A percentile compares a stretch with the other conserved stretches of the same genome.
Evolutionary conservation across 2,888 invertebrate genomes (phyloP).

Genomic region (Sminthurides aquaticus): DNA sequence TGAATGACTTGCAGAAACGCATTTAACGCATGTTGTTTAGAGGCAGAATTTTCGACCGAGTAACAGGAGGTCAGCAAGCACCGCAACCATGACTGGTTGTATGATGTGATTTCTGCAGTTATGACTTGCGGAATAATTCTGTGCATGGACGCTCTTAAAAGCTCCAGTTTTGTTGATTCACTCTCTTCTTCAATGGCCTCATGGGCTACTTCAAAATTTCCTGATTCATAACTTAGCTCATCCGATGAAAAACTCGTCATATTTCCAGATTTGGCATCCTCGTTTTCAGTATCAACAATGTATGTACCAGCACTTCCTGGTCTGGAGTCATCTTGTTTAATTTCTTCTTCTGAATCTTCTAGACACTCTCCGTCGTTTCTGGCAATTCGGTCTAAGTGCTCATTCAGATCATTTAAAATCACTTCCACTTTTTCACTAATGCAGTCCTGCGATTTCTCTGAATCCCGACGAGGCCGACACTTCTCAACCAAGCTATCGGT

Average conservation of each 20-base stretch:
- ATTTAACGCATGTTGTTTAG: conserved; percentile 12
- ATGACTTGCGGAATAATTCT: conserved; percentile 13
- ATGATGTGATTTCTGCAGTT: conserved; percentile 2
- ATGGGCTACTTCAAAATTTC: neutral
- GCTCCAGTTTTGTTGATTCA: neutral
- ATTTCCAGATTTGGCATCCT: conserved; percentile 1
- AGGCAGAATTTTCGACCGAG: neutral
- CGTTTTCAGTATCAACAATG: conserved; percentile 7
- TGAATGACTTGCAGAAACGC: conserved; percentile 15
- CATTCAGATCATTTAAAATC: conserved; percentile 15
- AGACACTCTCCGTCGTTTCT: neutral
- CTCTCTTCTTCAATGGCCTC: conserved; percentile 1
- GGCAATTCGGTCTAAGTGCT: conserved; percentile 7
- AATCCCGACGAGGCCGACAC: neutral
- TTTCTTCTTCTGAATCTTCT: neutral
- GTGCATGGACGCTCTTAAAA: conserved; percentile 10
- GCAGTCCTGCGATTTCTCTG: conserved; percentile 5
- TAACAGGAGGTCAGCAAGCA: conserved; percentile 14
- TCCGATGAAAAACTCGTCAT: neutral
- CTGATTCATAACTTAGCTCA: neutral
- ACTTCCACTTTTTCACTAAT: conserved; percentile 1
- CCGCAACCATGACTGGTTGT: conserved; percentile 5
- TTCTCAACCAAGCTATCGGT: neutral
- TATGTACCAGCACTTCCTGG: neutral
- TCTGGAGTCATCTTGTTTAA: neutral